Evolutionary conservation across 2,113 vertebrate genomes (phyloP).

Genomic region (Echinops telfairi): DNA sequence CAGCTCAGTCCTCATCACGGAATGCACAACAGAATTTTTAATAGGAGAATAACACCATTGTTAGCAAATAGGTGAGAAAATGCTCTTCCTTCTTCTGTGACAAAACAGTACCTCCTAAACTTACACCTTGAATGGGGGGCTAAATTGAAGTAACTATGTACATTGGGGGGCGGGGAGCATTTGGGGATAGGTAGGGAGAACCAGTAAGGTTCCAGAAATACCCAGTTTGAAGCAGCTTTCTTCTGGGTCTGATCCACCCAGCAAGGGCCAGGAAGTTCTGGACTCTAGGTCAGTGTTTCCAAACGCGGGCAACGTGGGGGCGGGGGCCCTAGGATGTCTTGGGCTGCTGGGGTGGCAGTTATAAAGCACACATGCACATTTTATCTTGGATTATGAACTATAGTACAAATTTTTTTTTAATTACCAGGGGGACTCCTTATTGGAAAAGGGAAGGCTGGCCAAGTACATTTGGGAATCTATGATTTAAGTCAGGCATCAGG

Average conservation of each 20-base stretch:
- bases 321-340: too few relatives aligned
- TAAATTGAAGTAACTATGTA: constrained; percentile 33
- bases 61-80: not conserved
- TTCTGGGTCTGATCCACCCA: not conserved
- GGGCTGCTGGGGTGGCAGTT: too few relatives aligned
- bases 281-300: not conserved
- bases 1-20: not conserved
- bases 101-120: constrained; percentile 18
- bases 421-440: too few relatives aligned
- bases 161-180: not conserved
- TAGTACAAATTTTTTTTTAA: too few relatives aligned
- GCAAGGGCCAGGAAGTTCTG: not conserved
- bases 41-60: not conserved
- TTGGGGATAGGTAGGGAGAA: not conserved
- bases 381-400: too few relatives aligned
- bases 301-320: too few relatives aligned
- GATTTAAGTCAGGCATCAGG: too few relatives aligned
- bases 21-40: not conserved
- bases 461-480: too few relatives aligned
- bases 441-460: too few relatives aligned
- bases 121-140: not conserved
- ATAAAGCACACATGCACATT: too few relatives aligned
- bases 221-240: not conserved
- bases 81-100: not conserved
- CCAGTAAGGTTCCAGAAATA: not conserved